A percentile compares a stretch with the other conserved stretches of the same genome.
Conservation (phyloP, 2,113 vertebrate genomes). For the Hypocryptadius cinnamomeus region DNA sequence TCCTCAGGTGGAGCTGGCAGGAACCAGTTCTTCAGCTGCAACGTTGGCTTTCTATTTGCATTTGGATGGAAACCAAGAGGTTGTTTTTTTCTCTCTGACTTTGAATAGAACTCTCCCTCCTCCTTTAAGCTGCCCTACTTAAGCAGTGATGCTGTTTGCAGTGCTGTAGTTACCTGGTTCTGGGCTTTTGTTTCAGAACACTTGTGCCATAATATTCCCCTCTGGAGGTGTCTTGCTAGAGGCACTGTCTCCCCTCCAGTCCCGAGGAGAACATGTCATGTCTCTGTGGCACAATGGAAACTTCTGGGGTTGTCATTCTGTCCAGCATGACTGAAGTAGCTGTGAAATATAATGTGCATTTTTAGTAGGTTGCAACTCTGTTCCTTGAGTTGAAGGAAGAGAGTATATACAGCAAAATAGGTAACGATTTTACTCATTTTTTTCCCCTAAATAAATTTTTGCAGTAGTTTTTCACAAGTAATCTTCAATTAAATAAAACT, state of each 20-base stretch:
- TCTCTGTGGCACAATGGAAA: not conserved
- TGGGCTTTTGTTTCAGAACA: not conserved
- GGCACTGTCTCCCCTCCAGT: not conserved
- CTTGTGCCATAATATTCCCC: not conserved
- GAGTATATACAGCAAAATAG: not conserved
- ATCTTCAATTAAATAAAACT: not conserved
- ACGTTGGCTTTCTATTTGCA: conserved; percentile 10
- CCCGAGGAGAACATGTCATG: not conserved
- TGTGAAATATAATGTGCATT: not conserved
- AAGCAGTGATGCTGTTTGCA: not conserved
- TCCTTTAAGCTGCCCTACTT: not conserved
- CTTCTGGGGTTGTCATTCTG: not conserved
- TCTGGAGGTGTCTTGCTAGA: not conserved
- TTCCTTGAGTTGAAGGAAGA: not conserved
- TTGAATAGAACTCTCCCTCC: not conserved
- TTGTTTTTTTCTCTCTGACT: not conserved
- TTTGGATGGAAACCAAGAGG: conserved; percentile 38
- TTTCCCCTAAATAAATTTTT: not conserved
- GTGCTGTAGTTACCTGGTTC: not conserved
- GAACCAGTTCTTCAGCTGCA: conserved; percentile 45
- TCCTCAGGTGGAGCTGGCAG: conserved; percentile 43
- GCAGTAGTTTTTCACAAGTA: not conserved
- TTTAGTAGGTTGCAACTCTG: not conserved
- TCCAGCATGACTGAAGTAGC: not conserved
- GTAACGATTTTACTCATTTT: not conserved